Evolutionary conservation across 2,113 vertebrate species (phyloP), one percentile per base, ranked within the genome.

Genomic region (Alouatta palliata): DNA sequence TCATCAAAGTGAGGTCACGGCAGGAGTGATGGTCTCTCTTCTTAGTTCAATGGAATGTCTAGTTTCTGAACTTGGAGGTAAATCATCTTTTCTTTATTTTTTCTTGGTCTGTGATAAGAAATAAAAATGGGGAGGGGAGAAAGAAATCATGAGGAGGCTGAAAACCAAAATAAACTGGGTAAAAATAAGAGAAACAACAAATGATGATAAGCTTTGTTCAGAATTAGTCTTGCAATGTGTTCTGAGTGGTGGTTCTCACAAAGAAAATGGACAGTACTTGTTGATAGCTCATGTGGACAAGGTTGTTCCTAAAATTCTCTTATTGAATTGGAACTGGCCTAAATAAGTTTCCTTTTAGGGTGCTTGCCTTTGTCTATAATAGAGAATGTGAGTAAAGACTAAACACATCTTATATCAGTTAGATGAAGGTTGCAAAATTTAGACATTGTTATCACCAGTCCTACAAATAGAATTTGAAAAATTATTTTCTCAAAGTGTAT

Each of bases 51-150:
- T 21, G 40, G 49, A 80, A n/a, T 27, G 77, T 98, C 81, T 4
- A 87, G 49, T 81, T 93, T 98, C 94, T 94, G 81, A 91, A 98
- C 96, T 0, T 97, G 97, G 43, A 98, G 95, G 92, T 98, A 98
- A 97, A 98, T 96, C 0, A 5, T 86, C 40, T 98, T 98, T 90
- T 97, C 97, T 96, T 97, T 98, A 13, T 30, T 96, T 97, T 89
- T 98, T 73, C 96, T 54, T 96, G 97, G 82, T 76, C 98, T 98
- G 97, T 0, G 30, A 84, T 93, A 90, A 95, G 47, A 97, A 94
- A 87, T 20, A 96, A 92, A 97, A 80, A 66, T 25, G n/a, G 21
- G 75, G 30, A 68, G 20, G 30, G 23, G 37, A 96, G 75, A 40
- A 95, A 95, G 45, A 68, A 23, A 37, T 80, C 21, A 76, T 61